phyloP scores from a whole-genome alignment of 2,797 vertebrate genomes.

The Otus scops region DNA sequence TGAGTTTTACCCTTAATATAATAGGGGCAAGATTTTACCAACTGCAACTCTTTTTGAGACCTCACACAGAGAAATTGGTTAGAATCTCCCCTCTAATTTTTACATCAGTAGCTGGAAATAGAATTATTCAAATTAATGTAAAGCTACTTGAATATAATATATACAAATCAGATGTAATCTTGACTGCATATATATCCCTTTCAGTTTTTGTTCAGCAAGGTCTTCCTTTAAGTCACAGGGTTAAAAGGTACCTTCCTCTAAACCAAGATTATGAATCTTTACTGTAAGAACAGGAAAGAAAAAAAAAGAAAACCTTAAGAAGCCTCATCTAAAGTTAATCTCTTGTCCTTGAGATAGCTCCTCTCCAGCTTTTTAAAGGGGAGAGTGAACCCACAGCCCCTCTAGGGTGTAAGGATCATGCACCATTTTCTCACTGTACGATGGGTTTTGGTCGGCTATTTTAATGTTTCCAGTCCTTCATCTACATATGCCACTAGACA shows the following conservation, averaged over 20 bases:
- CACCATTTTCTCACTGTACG: not conserved
- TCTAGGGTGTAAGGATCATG: not conserved
- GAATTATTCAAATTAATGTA: not conserved
- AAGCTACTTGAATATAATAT: not conserved
- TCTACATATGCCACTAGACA: not conserved
- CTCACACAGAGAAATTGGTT: not conserved
- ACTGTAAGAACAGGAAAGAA: not conserved
- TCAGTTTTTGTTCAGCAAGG: not conserved
- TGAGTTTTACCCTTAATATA: not conserved
- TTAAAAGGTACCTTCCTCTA: not conserved
- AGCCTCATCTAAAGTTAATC: not conserved
- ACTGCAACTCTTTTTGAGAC: not conserved
- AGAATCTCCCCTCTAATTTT: not conserved
- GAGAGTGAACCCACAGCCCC: not conserved
- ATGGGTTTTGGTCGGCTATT: not conserved
- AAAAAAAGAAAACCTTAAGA: not conserved
- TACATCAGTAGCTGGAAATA: not conserved
- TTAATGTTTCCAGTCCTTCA: not conserved
- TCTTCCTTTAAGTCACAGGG: not conserved
- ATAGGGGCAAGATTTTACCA: not conserved
- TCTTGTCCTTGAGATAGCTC: not conserved
- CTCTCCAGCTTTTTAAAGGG: not conserved
- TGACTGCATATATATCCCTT: not conserved
- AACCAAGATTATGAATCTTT: not conserved
- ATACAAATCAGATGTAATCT: not conserved